Percentiles rank a stretch among this genome's conserved stretches.
These are phyloP conservation scores for Psettodes erumei DNA, from an alignment of 2,113 vertebrate genomes.

Conservation along the genomic window DNA sequence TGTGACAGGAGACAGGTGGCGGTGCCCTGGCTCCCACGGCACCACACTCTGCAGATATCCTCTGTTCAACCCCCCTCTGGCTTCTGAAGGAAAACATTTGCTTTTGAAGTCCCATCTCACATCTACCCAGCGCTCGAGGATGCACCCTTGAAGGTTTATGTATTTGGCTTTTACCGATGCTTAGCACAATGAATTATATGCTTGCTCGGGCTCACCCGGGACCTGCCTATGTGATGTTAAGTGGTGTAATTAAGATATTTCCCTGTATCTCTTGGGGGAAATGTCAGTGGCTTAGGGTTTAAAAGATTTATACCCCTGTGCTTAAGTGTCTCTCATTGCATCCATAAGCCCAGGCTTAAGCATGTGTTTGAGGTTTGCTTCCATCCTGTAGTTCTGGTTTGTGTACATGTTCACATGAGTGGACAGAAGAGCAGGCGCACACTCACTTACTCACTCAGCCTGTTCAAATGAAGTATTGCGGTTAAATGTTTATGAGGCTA, in stretches of 20 bases:
- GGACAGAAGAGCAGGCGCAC: neutral
- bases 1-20: constrained; percentile 23
- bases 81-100: constrained; percentile 66
- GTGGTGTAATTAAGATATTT: constrained; percentile 78
- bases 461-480: neutral
- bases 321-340: constrained; percentile 63
- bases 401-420: constrained; percentile 19
- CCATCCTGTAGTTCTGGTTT: constrained; percentile 35
- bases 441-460: neutral
- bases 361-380: constrained; percentile 46
- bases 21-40: constrained; percentile 8
- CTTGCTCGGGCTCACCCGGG: constrained; percentile 63
- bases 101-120: constrained; percentile 64
- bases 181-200: constrained; percentile 71
- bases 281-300: constrained; percentile 68
- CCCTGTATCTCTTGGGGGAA: constrained; percentile 53
- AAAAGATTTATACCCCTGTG: constrained; percentile 72
- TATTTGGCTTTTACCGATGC: constrained; percentile 59
- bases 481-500: constrained; percentile 18
- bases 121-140: constrained; percentile 35
- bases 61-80: constrained; percentile 8
- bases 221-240: constrained; percentile 72
- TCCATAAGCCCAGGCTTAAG: constrained; percentile 36
- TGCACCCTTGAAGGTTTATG: constrained; percentile 66
- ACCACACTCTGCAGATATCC: constrained; percentile 28